phyloP scores from a whole-genome alignment of 2,113 vertebrate genomes.

The Ptychochromis oligacanthus region DNA sequence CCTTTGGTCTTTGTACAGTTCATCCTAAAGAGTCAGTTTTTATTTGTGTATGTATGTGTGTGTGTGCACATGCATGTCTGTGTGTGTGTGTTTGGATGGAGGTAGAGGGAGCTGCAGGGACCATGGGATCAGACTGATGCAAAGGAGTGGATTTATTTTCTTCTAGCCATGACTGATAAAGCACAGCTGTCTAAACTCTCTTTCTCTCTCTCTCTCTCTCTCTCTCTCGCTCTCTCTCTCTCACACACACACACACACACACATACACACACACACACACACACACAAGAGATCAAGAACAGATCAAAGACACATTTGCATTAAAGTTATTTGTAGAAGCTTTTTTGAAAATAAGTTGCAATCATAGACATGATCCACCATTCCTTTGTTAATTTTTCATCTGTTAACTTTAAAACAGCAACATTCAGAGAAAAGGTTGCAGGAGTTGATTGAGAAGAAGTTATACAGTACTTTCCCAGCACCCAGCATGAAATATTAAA shows the following conservation, averaged over 20 bases:
- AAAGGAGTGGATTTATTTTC: conserved; percentile 69
- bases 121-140: conserved; percentile 66
- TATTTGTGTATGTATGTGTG: conserved; percentile 10
- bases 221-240: not conserved
- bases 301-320: conserved; percentile 25
- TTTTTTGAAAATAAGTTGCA: not conserved
- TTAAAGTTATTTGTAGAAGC: conserved; percentile 21
- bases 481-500: not conserved
- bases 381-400: not conserved
- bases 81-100: conserved; percentile 1
- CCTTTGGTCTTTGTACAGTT: not conserved
- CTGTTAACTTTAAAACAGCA: not conserved
- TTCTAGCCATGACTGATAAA: conserved; percentile 73
- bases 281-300: not conserved
- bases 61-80: not conserved
- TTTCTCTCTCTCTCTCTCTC: conserved; percentile 13
- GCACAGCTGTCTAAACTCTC: conserved; percentile 76
- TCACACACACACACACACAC: not conserved
- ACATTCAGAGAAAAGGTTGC: not conserved
- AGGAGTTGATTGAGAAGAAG: not conserved
- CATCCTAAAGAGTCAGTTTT: conserved; percentile 5
- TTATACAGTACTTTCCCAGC: not conserved
- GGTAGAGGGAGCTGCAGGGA: conserved; percentile 43
- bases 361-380: not conserved
- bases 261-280: conserved; percentile 7